Conservation (phyloP, 92 coral and sea anemone species). For the Pocillopora grandis region DNA sequence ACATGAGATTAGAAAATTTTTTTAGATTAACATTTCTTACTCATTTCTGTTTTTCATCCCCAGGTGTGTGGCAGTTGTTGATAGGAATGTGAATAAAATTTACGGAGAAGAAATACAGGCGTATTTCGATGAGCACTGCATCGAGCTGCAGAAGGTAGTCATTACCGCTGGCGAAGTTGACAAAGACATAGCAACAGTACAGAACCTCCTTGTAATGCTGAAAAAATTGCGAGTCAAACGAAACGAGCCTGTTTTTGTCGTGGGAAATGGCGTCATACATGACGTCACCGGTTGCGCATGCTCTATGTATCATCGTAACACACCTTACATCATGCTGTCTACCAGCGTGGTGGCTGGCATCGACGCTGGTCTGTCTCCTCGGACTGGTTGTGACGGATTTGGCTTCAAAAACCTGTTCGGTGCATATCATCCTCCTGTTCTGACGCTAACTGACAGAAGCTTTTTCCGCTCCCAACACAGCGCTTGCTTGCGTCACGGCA, state of each 20-base stretch:
- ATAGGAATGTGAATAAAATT: conserved; percentile 54
- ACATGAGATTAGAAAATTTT: no score
- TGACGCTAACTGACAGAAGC: conserved; percentile 61
- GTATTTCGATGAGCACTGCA: conserved; percentile 54
- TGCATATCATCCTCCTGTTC: conserved; percentile 72
- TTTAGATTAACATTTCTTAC: no score
- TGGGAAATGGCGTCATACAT: conserved; percentile 63
- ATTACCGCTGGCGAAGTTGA: conserved; percentile 61
- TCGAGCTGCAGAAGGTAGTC: conserved; percentile 52
- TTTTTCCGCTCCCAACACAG: conserved; percentile 60
- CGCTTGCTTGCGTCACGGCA: conserved; percentile 70
- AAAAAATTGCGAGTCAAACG: conserved; percentile 50
- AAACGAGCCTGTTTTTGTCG: conserved; percentile 64
- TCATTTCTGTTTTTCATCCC: neutral
- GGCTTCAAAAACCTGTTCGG: conserved; percentile 76
- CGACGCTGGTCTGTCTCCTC: conserved; percentile 77
- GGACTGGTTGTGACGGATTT: conserved; percentile 76
- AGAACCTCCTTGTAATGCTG: conserved; percentile 52
- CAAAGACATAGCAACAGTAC: conserved; percentile 66
- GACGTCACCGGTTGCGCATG: conserved; percentile 71
- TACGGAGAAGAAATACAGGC: conserved; percentile 54
- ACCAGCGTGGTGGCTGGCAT: conserved; percentile 71
- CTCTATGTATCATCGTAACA: conserved; percentile 70
- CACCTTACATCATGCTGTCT: conserved; percentile 75
- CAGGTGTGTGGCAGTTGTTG: conserved; percentile 65